Conservation (phyloP, 2,113 vertebrate species). For the Coptodon bakossiorum region DNA sequence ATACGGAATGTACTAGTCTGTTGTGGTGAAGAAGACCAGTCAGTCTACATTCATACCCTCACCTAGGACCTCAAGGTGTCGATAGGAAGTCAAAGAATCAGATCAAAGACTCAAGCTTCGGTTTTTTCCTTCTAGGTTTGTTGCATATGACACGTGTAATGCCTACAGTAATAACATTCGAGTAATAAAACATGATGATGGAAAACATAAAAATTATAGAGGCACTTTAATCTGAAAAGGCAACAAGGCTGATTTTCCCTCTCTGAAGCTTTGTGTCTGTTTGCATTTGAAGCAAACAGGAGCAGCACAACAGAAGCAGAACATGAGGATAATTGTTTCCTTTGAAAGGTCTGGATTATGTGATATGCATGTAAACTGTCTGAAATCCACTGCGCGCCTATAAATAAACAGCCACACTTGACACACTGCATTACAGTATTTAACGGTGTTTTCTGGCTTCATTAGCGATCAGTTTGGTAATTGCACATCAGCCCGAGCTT, state of each 20-base stretch:
- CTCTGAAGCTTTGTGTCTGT: neutral
- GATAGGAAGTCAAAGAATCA: neutral
- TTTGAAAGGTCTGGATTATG: neutral
- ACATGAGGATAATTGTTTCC: neutral
- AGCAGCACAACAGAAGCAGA: neutral
- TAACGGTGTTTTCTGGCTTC: neutral
- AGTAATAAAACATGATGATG: neutral
- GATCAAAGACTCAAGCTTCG: neutral
- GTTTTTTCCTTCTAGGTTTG: neutral
- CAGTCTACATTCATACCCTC: neutral
- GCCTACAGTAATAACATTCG: neutral
- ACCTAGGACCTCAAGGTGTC: neutral
- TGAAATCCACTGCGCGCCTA: neutral
- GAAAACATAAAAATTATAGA: neutral
- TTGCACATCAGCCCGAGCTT: slow-evolving; percentile 4
- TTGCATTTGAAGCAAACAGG: neutral
- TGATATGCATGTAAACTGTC: neutral
- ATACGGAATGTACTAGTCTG: neutral
- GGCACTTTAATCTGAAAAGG: neutral
- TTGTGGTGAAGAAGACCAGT: neutral
- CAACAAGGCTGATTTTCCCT: neutral
- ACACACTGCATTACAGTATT: neutral
- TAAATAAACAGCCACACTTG: neutral
- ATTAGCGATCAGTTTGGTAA: slow-evolving; percentile 15
- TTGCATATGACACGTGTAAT: neutral